A percentile compares a stretch with the other conserved stretches of the same genome.
phyloP scores from a whole-genome alignment of 1,140 invertebrate genomes.

The Apis laboriosa region DNA sequence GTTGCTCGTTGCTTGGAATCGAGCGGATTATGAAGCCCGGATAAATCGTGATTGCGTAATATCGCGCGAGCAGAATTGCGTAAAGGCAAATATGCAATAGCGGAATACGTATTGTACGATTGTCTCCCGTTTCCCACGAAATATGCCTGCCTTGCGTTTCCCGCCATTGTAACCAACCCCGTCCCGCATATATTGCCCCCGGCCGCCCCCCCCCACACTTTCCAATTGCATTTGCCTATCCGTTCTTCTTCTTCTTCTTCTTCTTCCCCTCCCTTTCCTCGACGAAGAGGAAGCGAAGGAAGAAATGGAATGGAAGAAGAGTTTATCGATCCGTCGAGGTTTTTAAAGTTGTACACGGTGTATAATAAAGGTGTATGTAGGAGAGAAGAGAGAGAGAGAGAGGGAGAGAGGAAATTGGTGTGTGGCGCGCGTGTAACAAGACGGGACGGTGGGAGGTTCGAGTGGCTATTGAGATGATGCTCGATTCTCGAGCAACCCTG shows the following conservation, averaged over 20 bases:
- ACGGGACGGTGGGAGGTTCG: constrained; percentile 59
- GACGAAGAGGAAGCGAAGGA: too few relatives aligned
- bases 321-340: background rate
- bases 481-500: constrained; percentile 66
- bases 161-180: constrained; percentile 69
- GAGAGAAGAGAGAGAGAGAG: too few relatives aligned
- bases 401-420: constrained; percentile 25
- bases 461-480: constrained; percentile 76
- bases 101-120: constrained; percentile 73
- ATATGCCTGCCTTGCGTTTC: constrained; percentile 75
- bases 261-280: too few relatives aligned
- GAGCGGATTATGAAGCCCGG: constrained; percentile 63
- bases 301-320: too few relatives aligned
- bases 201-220: constrained; percentile 48
- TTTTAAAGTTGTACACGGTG: too few relatives aligned
- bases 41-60: constrained; percentile 75
- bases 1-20: constrained; percentile 39
- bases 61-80: constrained; percentile 71
- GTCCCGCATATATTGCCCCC: constrained; percentile 71
- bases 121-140: constrained; percentile 75
- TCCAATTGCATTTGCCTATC: constrained; percentile 75
- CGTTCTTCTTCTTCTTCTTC: too few relatives aligned
- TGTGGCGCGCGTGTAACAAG: constrained; percentile 66
- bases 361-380: too few relatives aligned
- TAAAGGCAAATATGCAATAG: constrained; percentile 76